Evolutionary conservation across 2,797 vertebrate genomes (phyloP).

Genomic region (Scomberomorus guttatus): DNA sequence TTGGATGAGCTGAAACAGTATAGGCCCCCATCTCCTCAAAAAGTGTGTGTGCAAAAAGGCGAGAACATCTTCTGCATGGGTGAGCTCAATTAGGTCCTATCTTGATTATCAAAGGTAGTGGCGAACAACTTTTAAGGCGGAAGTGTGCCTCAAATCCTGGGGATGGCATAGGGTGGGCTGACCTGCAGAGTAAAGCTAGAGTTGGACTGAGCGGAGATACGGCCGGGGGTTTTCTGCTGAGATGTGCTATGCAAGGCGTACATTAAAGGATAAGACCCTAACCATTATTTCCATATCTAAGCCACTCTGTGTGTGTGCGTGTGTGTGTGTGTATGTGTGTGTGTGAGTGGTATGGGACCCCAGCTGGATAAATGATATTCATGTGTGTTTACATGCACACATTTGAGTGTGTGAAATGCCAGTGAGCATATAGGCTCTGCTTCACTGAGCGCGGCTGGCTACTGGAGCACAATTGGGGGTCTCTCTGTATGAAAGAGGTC

Average conservation of each 20-base stretch:
- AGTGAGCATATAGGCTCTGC: conserved; percentile 94
- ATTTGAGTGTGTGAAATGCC: conserved; percentile 91
- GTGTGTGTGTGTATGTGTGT: conserved; percentile 37
- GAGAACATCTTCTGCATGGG: conserved; percentile 77
- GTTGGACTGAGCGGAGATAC: conserved; percentile 27
- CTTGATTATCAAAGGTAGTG: conserved; percentile 91
- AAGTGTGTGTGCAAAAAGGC: conserved; percentile 69
- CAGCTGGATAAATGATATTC: conserved; percentile 79
- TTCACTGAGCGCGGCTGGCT: conserved; percentile 90
- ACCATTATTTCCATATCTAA: conserved; percentile 72
- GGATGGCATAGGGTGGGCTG: conserved; percentile 65
- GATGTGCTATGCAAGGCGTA: conserved; percentile 40
- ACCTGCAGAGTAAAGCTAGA: conserved; percentile 50
- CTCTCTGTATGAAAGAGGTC: conserved; percentile 81
- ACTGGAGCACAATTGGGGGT: conserved; percentile 87
- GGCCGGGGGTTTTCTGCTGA: conserved; percentile 41
- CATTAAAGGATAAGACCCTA: conserved; percentile 57
- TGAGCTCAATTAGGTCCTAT: conserved; percentile 81
- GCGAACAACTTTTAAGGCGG: conserved; percentile 90
- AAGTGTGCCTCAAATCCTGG: conserved; percentile 91
- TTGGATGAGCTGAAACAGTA: conserved; percentile 96
- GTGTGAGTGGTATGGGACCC: conserved; percentile 66
- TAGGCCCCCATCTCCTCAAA: conserved; percentile 81
- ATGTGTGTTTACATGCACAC: conserved; percentile 86
- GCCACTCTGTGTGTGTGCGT: conserved; percentile 30